phyloP scores from a whole-genome alignment of 2,113 vertebrate species.

The Saimiri boliviensis region DNA sequence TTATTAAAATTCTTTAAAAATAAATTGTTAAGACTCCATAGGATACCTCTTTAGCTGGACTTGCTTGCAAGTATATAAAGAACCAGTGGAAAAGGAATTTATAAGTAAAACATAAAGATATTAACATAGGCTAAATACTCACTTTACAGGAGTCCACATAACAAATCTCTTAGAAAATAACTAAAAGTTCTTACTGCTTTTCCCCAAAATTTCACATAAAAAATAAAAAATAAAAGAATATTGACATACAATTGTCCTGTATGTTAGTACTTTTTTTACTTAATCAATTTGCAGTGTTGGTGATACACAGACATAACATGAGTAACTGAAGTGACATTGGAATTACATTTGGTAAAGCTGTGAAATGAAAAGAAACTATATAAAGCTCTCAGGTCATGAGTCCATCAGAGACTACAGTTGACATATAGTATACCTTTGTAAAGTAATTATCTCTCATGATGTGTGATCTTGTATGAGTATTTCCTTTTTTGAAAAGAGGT shows the following conservation, averaged over 20 bases:
- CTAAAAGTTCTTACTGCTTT: neutral
- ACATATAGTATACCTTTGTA: neutral
- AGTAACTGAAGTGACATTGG: neutral
- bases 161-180: neutral
- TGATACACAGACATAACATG: neutral
- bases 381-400: neutral
- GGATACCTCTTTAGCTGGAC: fast-evolving
- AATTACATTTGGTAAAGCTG: neutral
- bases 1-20: neutral
- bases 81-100: neutral
- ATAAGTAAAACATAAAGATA: neutral
- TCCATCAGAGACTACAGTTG: neutral
- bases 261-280: neutral
- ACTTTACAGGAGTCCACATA: neutral
- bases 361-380: neutral
- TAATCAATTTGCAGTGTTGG: neutral
- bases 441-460: neutral
- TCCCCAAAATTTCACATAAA: neutral
- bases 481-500: neutral
- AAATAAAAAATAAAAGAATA: neutral
- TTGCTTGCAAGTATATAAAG: neutral
- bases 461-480: neutral
- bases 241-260: neutral
- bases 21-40: neutral
- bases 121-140: neutral